phyloP scores from a whole-genome alignment of 1,140 invertebrate genomes.

The Drosophila triauraria region DNA sequence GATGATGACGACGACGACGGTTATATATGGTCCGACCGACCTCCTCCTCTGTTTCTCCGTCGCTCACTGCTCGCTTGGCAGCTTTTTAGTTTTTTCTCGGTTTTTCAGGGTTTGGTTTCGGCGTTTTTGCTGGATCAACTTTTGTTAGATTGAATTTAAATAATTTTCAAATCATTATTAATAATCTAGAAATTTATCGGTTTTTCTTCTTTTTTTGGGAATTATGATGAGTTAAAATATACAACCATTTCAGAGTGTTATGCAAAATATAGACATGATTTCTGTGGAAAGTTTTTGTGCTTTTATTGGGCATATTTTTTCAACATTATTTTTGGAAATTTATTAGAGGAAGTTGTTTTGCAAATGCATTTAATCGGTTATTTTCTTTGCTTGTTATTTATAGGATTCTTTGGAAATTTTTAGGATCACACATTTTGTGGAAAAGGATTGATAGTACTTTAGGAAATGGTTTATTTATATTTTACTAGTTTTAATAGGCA shows the following conservation, averaged over 20 bases:
- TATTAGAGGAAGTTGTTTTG: not conserved
- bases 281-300: slow-evolving; percentile 28
- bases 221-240: slow-evolving; percentile 13
- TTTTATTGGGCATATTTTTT: not conserved
- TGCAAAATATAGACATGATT: slow-evolving; percentile 20
- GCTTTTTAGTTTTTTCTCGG: slow-evolving; percentile 18
- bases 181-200: slow-evolving; percentile 10
- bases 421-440: not conserved
- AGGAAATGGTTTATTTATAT: too few relatives aligned
- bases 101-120: slow-evolving; percentile 14
- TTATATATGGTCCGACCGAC: slow-evolving; percentile 25
- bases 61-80: slow-evolving; percentile 42
- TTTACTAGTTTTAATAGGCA: too few relatives aligned
- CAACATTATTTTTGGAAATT: not conserved
- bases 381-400: not conserved
- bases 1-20: slow-evolving; percentile 27
- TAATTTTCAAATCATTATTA: slow-evolving; percentile 50
- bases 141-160: slow-evolving; percentile 47
- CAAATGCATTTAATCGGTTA: not conserved
- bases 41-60: slow-evolving; percentile 13
- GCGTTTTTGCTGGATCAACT: slow-evolving; percentile 34
- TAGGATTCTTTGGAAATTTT: not conserved
- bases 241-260: slow-evolving; percentile 2
- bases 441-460: not conserved
- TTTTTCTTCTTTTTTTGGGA: not conserved